Evolutionary conservation across 2,888 invertebrate genomes (phyloP), one percentile per base, ranked within the genome.

Genomic region (Leptinotarsa juncta): DNA sequence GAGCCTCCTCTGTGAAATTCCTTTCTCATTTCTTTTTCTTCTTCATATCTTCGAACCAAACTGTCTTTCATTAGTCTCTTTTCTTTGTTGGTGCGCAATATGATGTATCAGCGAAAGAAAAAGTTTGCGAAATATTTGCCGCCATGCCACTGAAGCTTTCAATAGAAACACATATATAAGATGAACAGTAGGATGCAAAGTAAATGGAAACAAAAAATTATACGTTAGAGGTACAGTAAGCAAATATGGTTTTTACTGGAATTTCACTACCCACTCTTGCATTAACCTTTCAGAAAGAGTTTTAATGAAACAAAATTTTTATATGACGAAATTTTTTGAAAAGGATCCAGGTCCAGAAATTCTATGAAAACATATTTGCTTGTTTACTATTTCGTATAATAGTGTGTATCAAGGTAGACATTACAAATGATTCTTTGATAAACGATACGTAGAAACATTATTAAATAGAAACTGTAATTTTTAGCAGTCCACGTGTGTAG

Each of bases 171-270:
- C 66, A 70, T 71, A 50, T 18, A 65, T 20, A 57, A 55, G 62
- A 67, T 67, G 67, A 70, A 75, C 67, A 72, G 73, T 26, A 67
- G 65, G 50, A 67, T 75, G 70, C 72, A 75, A 50, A 62, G 53
- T 70, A 57, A 72, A 72, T 71, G 67, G 72, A 42, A 70, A 72
- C 72, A 62, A 48, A 62, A 48, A 70, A 70, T 75, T 67, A 76
- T 72, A 70, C 70, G 16, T 7, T 55, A 65, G 48, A 71, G 32
- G 68, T 55, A 51, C 55, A 67, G 70, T 69, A 50, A 66, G 73
- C 70, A 67, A 73, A 76, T 65, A 71, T 73, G 68, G 62, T 73
- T 76, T 60, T 66, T 68, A 55, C 49, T 60, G 67, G 62, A 74
- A 71, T 67, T 70, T 66, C 60, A 62, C 70, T 32, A 48, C 65